Percentiles rank a stretch among this genome's conserved stretches.
phyloP scores from a whole-genome alignment of 2,888 invertebrate species.

The Saturnia japonica region DNA sequence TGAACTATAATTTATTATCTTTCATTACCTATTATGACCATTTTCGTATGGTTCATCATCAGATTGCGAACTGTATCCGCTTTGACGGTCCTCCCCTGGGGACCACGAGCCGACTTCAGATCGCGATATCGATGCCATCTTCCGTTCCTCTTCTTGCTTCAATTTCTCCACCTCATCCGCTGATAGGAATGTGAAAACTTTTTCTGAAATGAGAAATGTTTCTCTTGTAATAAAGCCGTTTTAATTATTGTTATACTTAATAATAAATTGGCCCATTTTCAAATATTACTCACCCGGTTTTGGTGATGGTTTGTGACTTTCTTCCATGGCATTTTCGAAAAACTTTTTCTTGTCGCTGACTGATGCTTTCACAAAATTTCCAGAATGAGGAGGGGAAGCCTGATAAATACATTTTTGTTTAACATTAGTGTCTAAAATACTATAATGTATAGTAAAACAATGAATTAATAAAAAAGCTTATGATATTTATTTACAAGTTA shows the following conservation, averaged over 20 bases:
- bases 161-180: slow-evolving; percentile 96
- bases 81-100: slow-evolving; percentile 73
- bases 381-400: slow-evolving; percentile 87
- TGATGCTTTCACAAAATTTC: slow-evolving; percentile 89
- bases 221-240: background rate
- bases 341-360: slow-evolving; percentile 97
- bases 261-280: background rate
- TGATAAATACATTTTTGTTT: slow-evolving; percentile 44
- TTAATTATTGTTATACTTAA: background rate
- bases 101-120: slow-evolving; percentile 83
- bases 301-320: slow-evolving; percentile 91
- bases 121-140: slow-evolving; percentile 88
- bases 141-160: slow-evolving; percentile 95
- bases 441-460: slow-evolving; percentile 32
- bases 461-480: slow-evolving; percentile 71
- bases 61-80: slow-evolving; percentile 78
- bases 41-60: slow-evolving; percentile 76
- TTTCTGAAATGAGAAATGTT: slow-evolving; percentile 83
- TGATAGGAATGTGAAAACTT: slow-evolving; percentile 96
- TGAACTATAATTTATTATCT: background rate
- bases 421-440: slow-evolving; percentile 21
- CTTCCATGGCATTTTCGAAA: slow-evolving; percentile 98
- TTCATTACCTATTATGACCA: slow-evolving; percentile 66
- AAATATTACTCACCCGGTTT: slow-evolving; percentile 85
- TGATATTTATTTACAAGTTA: slow-evolving; percentile 76